phyloP scores from a whole-genome alignment of 2,113 vertebrate genomes.

The Blennius ocellaris region DNA sequence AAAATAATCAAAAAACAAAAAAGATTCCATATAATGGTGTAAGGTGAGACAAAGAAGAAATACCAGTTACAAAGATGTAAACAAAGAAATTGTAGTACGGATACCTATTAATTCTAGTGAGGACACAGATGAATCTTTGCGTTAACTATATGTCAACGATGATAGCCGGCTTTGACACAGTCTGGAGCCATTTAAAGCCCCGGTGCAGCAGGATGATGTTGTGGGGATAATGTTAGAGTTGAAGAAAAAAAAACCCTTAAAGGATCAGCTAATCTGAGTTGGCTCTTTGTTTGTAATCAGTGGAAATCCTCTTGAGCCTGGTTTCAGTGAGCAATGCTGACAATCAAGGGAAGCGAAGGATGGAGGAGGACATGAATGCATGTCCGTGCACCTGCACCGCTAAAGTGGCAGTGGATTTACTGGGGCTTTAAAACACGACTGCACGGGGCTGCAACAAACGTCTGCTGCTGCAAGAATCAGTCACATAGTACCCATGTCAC shows the following conservation, averaged over 20 bases:
- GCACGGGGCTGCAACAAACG: slow-evolving; percentile 1
- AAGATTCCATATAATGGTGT: background rate
- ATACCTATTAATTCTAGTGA: background rate
- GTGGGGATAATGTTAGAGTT: slow-evolving; percentile 25
- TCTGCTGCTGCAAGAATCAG: slow-evolving; percentile 13
- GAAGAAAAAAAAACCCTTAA: slow-evolving; percentile 31
- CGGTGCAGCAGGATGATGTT: background rate
- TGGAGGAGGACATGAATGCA: slow-evolving; percentile 52
- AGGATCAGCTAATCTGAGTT: slow-evolving; percentile 73
- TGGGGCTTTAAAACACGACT: background rate
- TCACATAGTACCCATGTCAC: background rate
- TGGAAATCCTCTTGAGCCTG: slow-evolving; percentile 76
- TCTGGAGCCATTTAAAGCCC: background rate
- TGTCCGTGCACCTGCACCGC: slow-evolving; percentile 64
- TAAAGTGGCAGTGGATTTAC: slow-evolving; percentile 28
- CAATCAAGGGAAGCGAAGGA: slow-evolving; percentile 70
- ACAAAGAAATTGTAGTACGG: background rate
- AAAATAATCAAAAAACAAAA: background rate
- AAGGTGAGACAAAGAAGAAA: slow-evolving; percentile 12
- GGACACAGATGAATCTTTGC: slow-evolving; percentile 15
- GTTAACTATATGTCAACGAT: no score
- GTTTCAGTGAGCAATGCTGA: slow-evolving; percentile 53
- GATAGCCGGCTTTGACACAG: no score
- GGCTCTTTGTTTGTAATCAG: slow-evolving; percentile 76
- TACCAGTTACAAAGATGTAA: slow-evolving; percentile 17